Base-by-base conservation (phyloP, 2,888 invertebrate genomes). In the Monoplex corrugatus region DNA sequence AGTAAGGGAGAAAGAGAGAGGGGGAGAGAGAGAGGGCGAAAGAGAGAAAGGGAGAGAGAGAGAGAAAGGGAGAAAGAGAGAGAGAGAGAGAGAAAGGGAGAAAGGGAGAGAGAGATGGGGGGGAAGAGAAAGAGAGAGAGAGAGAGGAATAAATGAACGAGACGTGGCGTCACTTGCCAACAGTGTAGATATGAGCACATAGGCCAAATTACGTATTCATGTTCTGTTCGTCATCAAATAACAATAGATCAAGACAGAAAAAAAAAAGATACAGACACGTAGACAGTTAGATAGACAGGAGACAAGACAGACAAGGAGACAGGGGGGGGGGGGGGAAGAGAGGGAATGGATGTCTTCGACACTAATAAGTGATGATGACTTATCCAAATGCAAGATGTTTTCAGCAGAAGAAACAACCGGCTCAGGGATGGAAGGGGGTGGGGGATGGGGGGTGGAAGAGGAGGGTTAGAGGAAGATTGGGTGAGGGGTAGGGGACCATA, bases 61-160 rank as follows among this genome's bases (percentile, higher is more conserved):
- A 68, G 68, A 68, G 5, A 6, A 16, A 10, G 28, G n/a, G 16
- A 68, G 68, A 68, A 5, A 68, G 5, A 68, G 28, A 68, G 19
- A 68, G 68, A 68, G 5, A 68, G 68, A 68, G 19, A 68, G 28
- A 28, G 28, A 68, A 10, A 68, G 28, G 28, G 19, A 68, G 5
- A 68, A n/a, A 23, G 68, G 43, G 87, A 87, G n/a, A 72, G 72
- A 75, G 75, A 75, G 72, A 72, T 43, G 38, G 28, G n/a, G 43
- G 35, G 44, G 72, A 38, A 28, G 72, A 75, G 87, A 75, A 35
- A 72, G 45, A 75, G 35, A 78, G 78, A 44, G 32, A 75, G 43
- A 75, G 78, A 78, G 75, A 32, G 50, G 68, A 50, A 87, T n/a
- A 57, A n/a, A n/a, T n/a, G n/a, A n/a, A n/a, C n/a, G n/a, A n/a